These are phyloP conservation scores for Bilobella aurantiaca DNA, from an alignment of 1,140 invertebrate species.

Conservation along the genomic window DNA sequence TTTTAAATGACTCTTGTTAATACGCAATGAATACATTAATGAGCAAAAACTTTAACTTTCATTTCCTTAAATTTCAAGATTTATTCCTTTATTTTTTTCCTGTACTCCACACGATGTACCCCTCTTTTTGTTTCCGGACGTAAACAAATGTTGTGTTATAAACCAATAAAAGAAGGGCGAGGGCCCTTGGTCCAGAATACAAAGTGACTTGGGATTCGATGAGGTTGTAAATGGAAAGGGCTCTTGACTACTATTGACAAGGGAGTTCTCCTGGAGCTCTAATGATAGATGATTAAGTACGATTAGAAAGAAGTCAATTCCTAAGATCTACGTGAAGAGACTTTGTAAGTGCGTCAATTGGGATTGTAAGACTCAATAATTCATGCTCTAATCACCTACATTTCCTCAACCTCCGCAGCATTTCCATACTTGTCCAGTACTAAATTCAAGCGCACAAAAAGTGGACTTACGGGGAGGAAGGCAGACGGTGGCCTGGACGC, in stretches of 20 bases:
- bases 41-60: too few relatives aligned
- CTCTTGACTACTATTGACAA: slow-evolving; percentile 2
- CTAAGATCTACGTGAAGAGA: neutral
- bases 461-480: neutral
- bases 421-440: too few relatives aligned
- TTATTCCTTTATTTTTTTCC: neutral
- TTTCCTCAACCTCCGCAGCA: neutral
- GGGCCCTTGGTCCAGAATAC: too few relatives aligned
- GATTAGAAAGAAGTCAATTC: neutral
- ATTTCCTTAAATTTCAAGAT: too few relatives aligned
- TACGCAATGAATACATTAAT: too few relatives aligned
- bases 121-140: too few relatives aligned
- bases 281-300: slow-evolving; percentile 3
- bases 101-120: neutral
- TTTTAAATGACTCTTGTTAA: too few relatives aligned
- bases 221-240: neutral
- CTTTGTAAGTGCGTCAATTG: neutral
- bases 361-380: too few relatives aligned
- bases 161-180: too few relatives aligned
- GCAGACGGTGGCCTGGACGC: neutral
- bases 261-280: neutral
- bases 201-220: neutral
- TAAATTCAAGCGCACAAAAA: neutral
- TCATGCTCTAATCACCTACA: neutral
- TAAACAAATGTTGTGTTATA: too few relatives aligned